Base-by-base conservation (phyloP, 2,888 invertebrate species). In the Drosophila leonis region DNA sequence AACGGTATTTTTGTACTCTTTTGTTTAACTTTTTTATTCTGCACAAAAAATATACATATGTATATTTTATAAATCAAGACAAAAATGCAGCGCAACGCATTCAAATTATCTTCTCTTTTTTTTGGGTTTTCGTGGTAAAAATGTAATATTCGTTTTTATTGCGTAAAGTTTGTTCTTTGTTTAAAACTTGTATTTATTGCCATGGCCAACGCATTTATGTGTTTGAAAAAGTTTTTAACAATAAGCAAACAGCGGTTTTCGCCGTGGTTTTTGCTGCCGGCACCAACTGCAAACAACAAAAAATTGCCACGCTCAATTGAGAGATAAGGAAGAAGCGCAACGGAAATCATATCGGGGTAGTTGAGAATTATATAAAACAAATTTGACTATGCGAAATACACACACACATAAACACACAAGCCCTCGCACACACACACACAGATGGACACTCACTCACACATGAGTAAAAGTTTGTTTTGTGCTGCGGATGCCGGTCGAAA, bases 341-440 rank as follows among this genome's bases (percentile, higher is more conserved):
- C 85, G 78, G 80, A 88, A 83, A 88, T 83, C 76, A 77, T 82
- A 83, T 85, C 85, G 83, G 83, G 83, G 83, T 83, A 85, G 88
- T 83, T 85, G 78, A 41, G 78, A 65, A 82, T 84, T 88, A 82
- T 82, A 82, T 88, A 85, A 88, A 83, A 76, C 77, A 78, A 82
- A 83, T 87, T 82, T 82, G 75, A 80, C 79, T 82, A 84, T 79
- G 76, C 70, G 80, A 82, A 84, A 73, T 59, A 63, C 61, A 54
- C 60, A 65, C 46, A 59, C 64, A 65, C 52, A 67, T 39, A 73
- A 0, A 12, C 18, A 65, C 27, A 31, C 27, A n/a, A 57, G 49
- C 33, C 49, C 39, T 35, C 31, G 27, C 12, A 18, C 52, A 33
- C 48, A 49, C 33, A 37, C 46, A 49, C 66, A 65, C 49, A 48